These are phyloP conservation scores for Chloroceryle amazona DNA, from an alignment of 2,797 vertebrate genomes.

Conservation along the genomic window DNA sequence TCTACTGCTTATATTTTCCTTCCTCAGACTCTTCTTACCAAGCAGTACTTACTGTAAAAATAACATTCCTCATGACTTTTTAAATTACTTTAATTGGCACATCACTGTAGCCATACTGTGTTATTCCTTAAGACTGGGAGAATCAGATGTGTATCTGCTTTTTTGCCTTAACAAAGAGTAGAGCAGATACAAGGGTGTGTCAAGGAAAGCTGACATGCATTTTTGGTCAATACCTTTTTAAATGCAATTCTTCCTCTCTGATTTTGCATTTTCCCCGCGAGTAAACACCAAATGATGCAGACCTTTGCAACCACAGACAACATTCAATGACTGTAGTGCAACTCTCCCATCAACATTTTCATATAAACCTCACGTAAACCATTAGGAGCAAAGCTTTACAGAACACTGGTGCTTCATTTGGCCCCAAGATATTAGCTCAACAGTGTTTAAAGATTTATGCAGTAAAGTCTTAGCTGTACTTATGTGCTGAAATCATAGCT, in stretches of 20 bases:
- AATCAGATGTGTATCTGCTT: not conserved
- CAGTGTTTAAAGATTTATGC: constrained; percentile 65
- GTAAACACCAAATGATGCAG: not conserved
- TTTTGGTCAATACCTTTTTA: not conserved
- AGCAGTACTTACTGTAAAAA: not conserved
- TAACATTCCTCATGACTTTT: not conserved
- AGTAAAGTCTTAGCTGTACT: constrained; percentile 12
- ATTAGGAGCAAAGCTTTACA: not conserved
- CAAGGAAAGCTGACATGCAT: not conserved
- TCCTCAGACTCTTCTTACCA: not conserved
- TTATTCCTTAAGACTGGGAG: not conserved
- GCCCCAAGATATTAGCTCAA: constrained; percentile 41
- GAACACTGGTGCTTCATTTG: constrained; percentile 1
- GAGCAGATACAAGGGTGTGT: rapidly evolving
- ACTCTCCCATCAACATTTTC: not conserved
- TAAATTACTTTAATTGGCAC: not conserved
- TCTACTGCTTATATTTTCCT: not conserved
- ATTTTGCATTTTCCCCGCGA: not conserved
- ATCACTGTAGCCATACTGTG: not conserved
- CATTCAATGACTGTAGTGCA: not conserved
- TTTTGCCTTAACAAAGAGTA: not conserved
- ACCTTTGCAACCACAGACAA: not conserved
- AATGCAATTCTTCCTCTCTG: not conserved
- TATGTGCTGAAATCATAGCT: constrained; percentile 47
- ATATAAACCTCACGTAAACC: not conserved